A percentile compares a stretch with the other conserved stretches of the same genome.
Conservation (phyloP, 2,113 vertebrate species). For the Nycticebus coucang region DNA sequence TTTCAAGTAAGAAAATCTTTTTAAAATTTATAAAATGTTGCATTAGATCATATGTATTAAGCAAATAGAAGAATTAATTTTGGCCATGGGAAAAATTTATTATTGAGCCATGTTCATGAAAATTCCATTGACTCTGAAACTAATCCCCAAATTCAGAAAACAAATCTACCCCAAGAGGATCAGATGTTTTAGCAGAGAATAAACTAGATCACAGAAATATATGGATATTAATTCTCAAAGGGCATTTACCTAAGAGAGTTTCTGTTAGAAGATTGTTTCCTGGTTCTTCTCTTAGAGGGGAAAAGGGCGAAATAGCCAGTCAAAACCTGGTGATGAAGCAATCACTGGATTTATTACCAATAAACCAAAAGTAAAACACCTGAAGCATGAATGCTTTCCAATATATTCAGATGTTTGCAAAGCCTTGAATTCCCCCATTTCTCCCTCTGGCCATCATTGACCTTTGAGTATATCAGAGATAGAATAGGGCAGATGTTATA, state of each 20-base stretch:
- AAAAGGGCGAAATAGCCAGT: neutral
- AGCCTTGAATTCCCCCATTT: neutral
- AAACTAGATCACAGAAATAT: neutral
- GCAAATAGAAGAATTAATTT: slow-evolving; percentile 35
- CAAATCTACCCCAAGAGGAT: neutral
- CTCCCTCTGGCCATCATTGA: neutral
- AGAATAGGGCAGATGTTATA: neutral
- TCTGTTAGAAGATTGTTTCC: no score
- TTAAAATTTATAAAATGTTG: slow-evolving; percentile 13
- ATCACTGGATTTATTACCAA: neutral
- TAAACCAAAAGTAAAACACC: neutral
- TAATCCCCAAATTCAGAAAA: neutral
- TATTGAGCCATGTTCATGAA: neutral
- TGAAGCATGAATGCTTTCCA: neutral
- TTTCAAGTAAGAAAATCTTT: slow-evolving; percentile 1
- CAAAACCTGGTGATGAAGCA: neutral
- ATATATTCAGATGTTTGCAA: neutral
- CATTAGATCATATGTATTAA: neutral
- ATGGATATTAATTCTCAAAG: slow-evolving; percentile 15
- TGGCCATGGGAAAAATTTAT: slow-evolving; percentile 3
- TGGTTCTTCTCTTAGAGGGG: neutral
- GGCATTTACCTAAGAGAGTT: neutral
- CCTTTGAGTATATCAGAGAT: neutral
- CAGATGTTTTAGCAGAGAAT: neutral
- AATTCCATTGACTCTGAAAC: neutral